phyloP scores from a whole-genome alignment of 1,140 invertebrate species.

The Drosophila lini region DNA sequence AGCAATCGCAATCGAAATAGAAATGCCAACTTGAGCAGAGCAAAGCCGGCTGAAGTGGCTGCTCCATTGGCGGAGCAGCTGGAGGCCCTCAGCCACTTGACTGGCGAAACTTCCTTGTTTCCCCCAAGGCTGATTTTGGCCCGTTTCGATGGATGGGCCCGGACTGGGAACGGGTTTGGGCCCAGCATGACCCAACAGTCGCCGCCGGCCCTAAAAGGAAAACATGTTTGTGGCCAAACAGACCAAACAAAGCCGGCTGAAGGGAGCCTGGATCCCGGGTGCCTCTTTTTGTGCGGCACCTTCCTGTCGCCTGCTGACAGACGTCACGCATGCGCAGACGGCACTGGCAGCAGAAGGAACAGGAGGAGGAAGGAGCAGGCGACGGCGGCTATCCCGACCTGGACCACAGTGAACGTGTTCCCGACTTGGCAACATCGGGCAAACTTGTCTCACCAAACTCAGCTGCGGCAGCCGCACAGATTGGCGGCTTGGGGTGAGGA shows the following conservation, averaged over 20 bases:
- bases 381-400: slow-evolving; percentile 11
- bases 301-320: slow-evolving; percentile 59
- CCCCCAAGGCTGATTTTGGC: slow-evolving; percentile 52
- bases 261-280: slow-evolving; percentile 23
- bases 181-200: slow-evolving; percentile 55
- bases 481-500: slow-evolving; percentile 28
- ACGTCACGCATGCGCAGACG: slow-evolving; percentile 68
- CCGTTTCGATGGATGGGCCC: slow-evolving; percentile 25
- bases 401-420: slow-evolving; percentile 48
- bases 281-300: slow-evolving; percentile 51
- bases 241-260: slow-evolving; percentile 28
- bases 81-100: slow-evolving; percentile 54
- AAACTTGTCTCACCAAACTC: slow-evolving; percentile 25
- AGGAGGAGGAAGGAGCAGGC: background rate
- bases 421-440: slow-evolving; percentile 51
- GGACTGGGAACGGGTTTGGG: slow-evolving; percentile 61
- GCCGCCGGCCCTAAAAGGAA: slow-evolving; percentile 59
- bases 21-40: slow-evolving; percentile 38
- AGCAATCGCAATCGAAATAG: slow-evolving; percentile 38
- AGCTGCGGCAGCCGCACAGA: slow-evolving; percentile 13
- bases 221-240: slow-evolving; percentile 69
- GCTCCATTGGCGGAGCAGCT: slow-evolving; percentile 56
- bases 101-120: slow-evolving; percentile 51
- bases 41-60: slow-evolving; percentile 50
- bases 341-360: slow-evolving; percentile 5